A percentile compares a stretch with the other conserved stretches of the same genome.
Conservation (phyloP, 23 tunicate genomes). For the Oikopleura dioica region DNA sequence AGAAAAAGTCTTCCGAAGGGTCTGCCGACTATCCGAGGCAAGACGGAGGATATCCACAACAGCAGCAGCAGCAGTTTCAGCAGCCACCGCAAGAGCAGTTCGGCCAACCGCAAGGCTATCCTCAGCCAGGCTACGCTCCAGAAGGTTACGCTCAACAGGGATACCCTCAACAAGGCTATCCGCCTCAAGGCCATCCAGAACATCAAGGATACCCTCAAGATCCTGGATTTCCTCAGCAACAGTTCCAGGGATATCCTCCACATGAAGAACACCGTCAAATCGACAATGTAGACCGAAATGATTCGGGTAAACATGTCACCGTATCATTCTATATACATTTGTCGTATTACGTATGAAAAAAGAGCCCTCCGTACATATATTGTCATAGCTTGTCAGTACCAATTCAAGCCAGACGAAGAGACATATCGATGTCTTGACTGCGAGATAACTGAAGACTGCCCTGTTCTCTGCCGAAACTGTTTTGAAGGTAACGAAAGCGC, state of each 20-base stretch:
- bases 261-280: neutral
- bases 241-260: neutral
- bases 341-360: too few species aligned
- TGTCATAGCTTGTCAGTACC: slow-evolving; percentile 15
- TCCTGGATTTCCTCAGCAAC: neutral
- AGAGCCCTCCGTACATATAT: too few species aligned
- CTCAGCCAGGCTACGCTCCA: too few species aligned
- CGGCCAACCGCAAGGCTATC: too few species aligned
- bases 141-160: too few species aligned
- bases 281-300: neutral
- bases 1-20: neutral
- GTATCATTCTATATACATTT: too few species aligned
- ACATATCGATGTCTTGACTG: slow-evolving; percentile 1
- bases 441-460: neutral
- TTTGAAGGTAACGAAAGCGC: too few species aligned
- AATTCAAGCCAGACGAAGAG: neutral
- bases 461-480: slow-evolving; percentile 1
- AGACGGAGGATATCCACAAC: too few species aligned
- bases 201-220: neutral
- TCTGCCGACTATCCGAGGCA: neutral
- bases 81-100: too few species aligned
- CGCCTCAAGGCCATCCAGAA: neutral
- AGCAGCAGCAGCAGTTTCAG: too few species aligned
- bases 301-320: too few species aligned
- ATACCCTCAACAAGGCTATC: neutral